Evolutionary conservation across 2,888 invertebrate species (phyloP).

Genomic region (Cylindroiulus punctatus): DNA sequence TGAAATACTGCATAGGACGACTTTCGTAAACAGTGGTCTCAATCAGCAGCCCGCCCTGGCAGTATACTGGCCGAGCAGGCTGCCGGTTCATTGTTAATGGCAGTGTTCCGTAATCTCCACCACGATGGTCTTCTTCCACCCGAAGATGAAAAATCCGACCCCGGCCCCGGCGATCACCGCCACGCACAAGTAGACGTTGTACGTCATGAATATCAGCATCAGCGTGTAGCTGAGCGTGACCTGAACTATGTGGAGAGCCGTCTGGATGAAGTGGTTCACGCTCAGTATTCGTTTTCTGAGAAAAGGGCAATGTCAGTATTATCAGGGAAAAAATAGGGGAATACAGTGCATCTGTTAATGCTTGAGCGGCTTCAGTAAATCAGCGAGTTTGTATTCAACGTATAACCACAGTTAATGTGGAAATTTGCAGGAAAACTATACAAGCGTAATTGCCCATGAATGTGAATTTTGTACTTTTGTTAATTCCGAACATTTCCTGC

Average conservation of each 20-base stretch:
- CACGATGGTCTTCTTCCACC: conserved; percentile 93
- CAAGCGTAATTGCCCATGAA: too few species aligned
- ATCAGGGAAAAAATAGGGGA: too few species aligned
- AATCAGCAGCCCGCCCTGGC: not conserved
- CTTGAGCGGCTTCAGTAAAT: too few species aligned
- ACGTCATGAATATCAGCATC: conserved; percentile 98
- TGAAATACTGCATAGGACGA: conserved; percentile 26
- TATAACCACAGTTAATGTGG: too few species aligned
- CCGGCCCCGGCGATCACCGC: conserved; percentile 90
- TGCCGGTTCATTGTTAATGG: conserved; percentile 69
- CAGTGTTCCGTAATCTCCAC: conserved; percentile 96
- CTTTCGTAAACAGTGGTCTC: not conserved
- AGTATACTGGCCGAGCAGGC: not conserved
- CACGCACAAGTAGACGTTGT: conserved; percentile 91
- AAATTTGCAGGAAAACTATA: too few species aligned
- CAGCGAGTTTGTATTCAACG: too few species aligned
- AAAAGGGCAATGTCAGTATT: conserved; percentile 27
- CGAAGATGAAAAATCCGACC: conserved; percentile 92
- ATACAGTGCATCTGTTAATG: too few species aligned
- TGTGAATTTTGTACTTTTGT: too few species aligned
- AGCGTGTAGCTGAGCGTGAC: conserved; percentile 91
- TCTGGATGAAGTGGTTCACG: conserved; percentile 84
- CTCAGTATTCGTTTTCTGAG: conserved; percentile 85
- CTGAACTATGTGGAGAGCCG: conserved; percentile 81
- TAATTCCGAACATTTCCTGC: too few species aligned